Evolutionary conservation across 2,113 vertebrate genomes (phyloP), one percentile per base, ranked within the genome.

Genomic region (Lucifuga dentata): DNA sequence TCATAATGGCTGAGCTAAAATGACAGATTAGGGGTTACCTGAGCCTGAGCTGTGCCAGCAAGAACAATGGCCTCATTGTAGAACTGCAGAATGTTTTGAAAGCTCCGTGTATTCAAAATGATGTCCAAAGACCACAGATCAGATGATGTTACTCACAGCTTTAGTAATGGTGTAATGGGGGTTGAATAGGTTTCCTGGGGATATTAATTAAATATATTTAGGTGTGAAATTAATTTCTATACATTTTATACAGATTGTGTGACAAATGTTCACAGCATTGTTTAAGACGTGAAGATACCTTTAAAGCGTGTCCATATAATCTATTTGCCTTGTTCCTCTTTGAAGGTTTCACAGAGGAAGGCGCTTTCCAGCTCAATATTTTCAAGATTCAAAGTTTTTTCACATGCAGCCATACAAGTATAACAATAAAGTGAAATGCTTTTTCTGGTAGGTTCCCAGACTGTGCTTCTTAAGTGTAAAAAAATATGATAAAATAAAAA

Each of bases 91-190:
- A 97, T 1, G 13, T 88, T 92, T 59, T 90, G 93, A 73, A 94
- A 97, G 16, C 17, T 97, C 94, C 0, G 90, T 87, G 80, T 97
- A 96, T 24, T 97, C 94, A 7, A 95, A 98, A 61, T 94, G 94
- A 62, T 91, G 91, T 15, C 95, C 95, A 32, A 98, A 97, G 67
- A 92, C 68, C 83, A 97, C 73, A 13, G 91, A 94, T 23, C 88
- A 93, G 59, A 97, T 94, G 29, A 96, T 90, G 77, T 97, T 97
- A 0, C 93, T 85, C 81, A 97, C 93, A 15, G 93, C 93, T 2
- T 83, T 89, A 5, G 91, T 92, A 35, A 97, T 72, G 33, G 81
- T 92, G 73, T 90, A 92, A 5, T 94, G 93, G 53, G 96, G 94
- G 58, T 97, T 81, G 85, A 97, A 96, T 1, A 93, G 92, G 60